Evolutionary conservation across 2,797 vertebrate species (phyloP).

Genomic region (Sparus aurata): DNA sequence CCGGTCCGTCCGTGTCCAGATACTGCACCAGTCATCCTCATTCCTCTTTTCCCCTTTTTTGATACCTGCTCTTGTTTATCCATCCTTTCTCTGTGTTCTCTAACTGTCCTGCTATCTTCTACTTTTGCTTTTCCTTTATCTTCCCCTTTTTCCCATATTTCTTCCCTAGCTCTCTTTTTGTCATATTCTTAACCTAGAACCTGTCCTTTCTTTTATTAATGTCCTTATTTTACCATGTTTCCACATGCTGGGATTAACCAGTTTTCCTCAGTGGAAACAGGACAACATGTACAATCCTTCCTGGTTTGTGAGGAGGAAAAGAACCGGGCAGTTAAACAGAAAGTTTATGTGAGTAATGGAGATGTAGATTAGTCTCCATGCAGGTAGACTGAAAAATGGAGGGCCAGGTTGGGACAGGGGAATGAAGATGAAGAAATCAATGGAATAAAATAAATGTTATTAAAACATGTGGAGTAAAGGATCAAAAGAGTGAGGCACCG

Average conservation of each 20-base stretch:
- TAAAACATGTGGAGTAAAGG: neutral
- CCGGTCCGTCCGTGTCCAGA: slow-evolving; percentile 8
- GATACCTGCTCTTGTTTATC: neutral
- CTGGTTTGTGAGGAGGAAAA: slow-evolving; percentile 5
- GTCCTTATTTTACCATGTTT: neutral
- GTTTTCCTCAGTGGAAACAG: neutral
- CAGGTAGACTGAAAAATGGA: neutral
- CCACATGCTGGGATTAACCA: neutral
- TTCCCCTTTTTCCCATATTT: neutral
- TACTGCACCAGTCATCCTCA: slow-evolving; percentile 9
- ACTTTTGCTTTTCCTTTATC: neutral
- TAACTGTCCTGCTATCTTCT: neutral
- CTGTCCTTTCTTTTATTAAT: neutral
- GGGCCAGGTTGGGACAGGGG: no score
- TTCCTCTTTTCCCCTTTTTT: neutral
- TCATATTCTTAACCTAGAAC: neutral
- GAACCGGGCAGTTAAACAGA: neutral
- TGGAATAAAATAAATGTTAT: neutral
- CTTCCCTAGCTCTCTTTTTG: neutral
- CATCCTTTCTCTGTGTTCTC: neutral
- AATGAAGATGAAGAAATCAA: neutral
- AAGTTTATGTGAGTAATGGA: neutral
- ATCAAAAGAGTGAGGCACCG: neutral
- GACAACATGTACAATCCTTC: slow-evolving; percentile 11
- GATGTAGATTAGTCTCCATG: neutral